Base-by-base conservation (phyloP, 2,888 invertebrate genomes). In the Oxytorus armatus region DNA sequence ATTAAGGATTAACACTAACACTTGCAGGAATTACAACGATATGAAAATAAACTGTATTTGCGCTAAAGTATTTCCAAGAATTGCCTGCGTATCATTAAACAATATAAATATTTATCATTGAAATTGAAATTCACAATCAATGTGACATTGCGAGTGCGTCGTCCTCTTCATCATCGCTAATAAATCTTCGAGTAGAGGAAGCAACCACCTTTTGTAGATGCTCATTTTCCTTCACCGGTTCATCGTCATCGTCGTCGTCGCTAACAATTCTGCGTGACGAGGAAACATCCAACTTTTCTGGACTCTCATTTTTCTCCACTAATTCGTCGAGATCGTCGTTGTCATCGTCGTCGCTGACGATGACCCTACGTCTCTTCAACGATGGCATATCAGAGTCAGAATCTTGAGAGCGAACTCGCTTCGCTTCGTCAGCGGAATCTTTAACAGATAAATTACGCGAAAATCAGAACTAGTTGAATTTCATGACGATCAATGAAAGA, bases 271-370 rank as follows among this genome's bases (percentile, higher is more conserved):
- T 53, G 1, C 68, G 68, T 18, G 42, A 44, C 25, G 53, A 55
- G 8, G 55, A 55, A 25, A 18, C 7, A 25, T 42, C 16, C 11
- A 29, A 21, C n/a, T 69, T 42, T 44, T 55, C 16, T 16, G 42
- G 18, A 18, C 1, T 29, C 25, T 44, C 29, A 42, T 44, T 44
- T 44, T n/a, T 7, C 29, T 7, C 21, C 25, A 14, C 16, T 8
- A n/a, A 18, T 21, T 49, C 47, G 23, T 57, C 36, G 21, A n/a
- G n/a, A n/a, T n/a, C n/a, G n/a, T n/a, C n/a, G n/a, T n/a, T n/a
- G n/a, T 33, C 33, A 3, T 91, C 91, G 16, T 91, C 90, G 55
- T 91, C 91, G 82, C 90, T 90, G 59, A 89, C 86, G 29, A 91
- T 73, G 18, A 91, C 65, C 23, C 91, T 89, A 55, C 91, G 90